These are phyloP conservation scores for Oreocharis arfaki DNA, from an alignment of 2,113 vertebrate genomes.

Conservation along the genomic window DNA sequence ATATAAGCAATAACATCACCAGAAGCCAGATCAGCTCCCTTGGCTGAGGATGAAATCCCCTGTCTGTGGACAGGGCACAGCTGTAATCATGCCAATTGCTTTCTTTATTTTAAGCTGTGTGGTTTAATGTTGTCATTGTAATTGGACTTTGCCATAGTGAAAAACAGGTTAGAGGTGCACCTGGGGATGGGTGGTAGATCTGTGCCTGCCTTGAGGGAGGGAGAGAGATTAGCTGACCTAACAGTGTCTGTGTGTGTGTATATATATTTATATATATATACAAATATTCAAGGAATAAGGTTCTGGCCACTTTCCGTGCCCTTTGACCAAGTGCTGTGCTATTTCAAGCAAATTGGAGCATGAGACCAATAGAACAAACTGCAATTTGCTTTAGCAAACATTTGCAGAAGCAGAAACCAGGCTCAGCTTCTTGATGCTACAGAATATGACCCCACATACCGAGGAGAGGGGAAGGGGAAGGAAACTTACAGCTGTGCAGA, in stretches of 20 bases:
- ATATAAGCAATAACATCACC: background rate
- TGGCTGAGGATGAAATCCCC: background rate
- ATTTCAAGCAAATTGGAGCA: background rate
- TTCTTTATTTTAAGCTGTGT: background rate
- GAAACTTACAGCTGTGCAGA: background rate
- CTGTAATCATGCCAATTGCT: background rate
- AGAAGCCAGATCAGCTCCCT: background rate
- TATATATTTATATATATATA: background rate
- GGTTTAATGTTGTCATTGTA: background rate
- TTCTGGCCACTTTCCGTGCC: background rate
- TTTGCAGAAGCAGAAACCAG: background rate
- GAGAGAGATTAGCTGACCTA: background rate
- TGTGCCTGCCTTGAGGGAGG: background rate
- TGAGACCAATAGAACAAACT: background rate
- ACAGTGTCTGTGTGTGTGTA: fast-evolving
- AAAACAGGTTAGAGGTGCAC: background rate
- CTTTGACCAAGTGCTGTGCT: background rate
- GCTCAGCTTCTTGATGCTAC: background rate
- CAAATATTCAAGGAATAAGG: background rate
- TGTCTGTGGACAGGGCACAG: background rate
- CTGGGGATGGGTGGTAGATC: background rate
- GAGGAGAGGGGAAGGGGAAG: background rate
- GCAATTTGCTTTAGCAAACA: background rate
- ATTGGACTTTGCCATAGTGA: background rate
- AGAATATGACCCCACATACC: fast-evolving